Percentiles rank a stretch among this genome's conserved stretches.
phyloP scores from a whole-genome alignment of 2,888 invertebrate species.

The Eupsilia transversa region DNA sequence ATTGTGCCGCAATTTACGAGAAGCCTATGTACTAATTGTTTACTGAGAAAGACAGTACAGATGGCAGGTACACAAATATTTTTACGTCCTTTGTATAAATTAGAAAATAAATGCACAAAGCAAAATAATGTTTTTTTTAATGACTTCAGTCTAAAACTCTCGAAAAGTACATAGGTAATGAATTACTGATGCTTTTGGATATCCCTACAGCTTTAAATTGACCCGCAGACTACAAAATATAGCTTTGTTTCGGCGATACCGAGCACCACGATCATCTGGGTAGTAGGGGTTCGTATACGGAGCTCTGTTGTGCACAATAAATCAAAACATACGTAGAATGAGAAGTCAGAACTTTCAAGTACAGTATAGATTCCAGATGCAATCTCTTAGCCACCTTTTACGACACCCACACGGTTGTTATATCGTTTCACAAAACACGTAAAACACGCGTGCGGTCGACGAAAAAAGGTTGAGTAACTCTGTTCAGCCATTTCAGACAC shows the following conservation, averaged over 20 bases:
- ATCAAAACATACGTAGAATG: not conserved
- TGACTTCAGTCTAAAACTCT: not conserved
- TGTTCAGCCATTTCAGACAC: slow-evolving; percentile 47
- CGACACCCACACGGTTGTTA: slow-evolving; percentile 14
- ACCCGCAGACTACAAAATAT: not conserved
- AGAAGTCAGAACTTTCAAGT: not conserved
- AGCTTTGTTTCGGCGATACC: not conserved
- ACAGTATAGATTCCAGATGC: slow-evolving; percentile 5
- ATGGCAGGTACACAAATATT: not conserved
- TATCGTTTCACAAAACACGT: slow-evolving; percentile 32
- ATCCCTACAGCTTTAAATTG: not conserved
- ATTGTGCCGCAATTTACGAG: slow-evolving; percentile 37
- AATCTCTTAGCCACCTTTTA: slow-evolving; percentile 41
- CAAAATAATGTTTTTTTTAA: not conserved
- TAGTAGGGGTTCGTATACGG: not conserved
- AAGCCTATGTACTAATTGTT: slow-evolving; percentile 40
- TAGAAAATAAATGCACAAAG: not conserved
- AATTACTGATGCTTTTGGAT: not conserved
- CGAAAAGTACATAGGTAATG: not conserved
- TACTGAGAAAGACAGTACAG: slow-evolving; percentile 4
- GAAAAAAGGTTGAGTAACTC: slow-evolving; percentile 50
- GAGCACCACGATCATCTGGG: not conserved
- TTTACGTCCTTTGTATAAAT: not conserved
- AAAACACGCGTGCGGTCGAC: slow-evolving; percentile 26
- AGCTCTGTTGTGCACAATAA: not conserved